phyloP scores from a whole-genome alignment of 2,113 vertebrate species.

The Chaetodon trifascialis region DNA sequence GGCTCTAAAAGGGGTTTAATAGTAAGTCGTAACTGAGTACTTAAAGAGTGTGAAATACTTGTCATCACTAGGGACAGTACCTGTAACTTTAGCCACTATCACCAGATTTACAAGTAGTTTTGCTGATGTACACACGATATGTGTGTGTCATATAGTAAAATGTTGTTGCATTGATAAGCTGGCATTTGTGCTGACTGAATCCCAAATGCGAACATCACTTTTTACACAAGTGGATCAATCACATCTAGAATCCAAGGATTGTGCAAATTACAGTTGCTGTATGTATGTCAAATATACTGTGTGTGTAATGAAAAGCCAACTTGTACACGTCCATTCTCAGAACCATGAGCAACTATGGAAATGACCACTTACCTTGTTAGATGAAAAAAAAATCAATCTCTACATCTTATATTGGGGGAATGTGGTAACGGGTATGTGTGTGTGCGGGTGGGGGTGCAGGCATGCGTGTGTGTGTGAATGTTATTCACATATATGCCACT shows the following conservation, averaged over 20 bases:
- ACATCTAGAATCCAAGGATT: not conserved
- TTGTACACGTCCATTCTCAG: constrained; percentile 15
- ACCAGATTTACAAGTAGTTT: not conserved
- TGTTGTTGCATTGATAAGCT: not conserved
- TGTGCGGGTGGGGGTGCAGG: constrained; percentile 6
- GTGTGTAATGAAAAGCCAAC: constrained; percentile 18
- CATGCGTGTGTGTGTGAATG: not conserved
- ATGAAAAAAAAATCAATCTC: constrained; percentile 33
- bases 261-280: not conserved
- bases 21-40: not conserved
- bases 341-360: constrained; percentile 24
- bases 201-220: not conserved
- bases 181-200: not conserved
- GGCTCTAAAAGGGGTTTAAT: not conserved
- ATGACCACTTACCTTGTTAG: constrained; percentile 77
- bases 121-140: not conserved
- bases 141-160: not conserved
- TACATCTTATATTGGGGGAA: not conserved
- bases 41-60: not conserved
- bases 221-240: not conserved
- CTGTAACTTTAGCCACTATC: too few species aligned
- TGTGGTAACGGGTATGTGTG: constrained; percentile 1
- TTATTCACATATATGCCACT: not conserved
- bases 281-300: not conserved
- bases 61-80: not conserved